Evolutionary conservation across 2,888 invertebrate genomes (phyloP).

Genomic region (Sinotaia quadrata): DNA sequence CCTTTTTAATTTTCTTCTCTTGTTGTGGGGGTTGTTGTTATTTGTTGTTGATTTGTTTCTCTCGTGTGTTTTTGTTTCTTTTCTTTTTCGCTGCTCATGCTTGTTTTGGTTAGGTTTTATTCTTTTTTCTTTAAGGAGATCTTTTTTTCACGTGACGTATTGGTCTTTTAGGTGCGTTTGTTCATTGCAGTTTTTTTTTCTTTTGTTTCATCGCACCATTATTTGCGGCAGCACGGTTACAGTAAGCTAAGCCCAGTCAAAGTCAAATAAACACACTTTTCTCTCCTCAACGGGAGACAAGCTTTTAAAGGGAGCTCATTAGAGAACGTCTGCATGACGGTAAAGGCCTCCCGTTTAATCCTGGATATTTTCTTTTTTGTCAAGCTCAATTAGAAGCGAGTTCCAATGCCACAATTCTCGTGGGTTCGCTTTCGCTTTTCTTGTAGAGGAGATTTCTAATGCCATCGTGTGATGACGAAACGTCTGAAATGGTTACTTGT

Average conservation of each 20-base stretch:
- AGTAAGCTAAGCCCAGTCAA: conserved; percentile 9
- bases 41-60: too few relatives aligned
- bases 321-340: conserved; percentile 3
- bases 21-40: too few relatives aligned
- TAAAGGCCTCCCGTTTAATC: conserved; percentile 9
- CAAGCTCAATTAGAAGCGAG: not conserved
- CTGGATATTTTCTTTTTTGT: not conserved
- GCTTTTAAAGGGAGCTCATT: conserved; percentile 22
- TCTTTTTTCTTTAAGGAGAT: too few relatives aligned
- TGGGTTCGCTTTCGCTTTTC: too few relatives aligned
- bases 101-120: not conserved
- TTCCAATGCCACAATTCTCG: not conserved
- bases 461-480: too few relatives aligned
- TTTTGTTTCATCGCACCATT: not conserved
- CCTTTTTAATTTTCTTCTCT: too few relatives aligned
- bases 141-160: too few relatives aligned
- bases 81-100: too few relatives aligned
- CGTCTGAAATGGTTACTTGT: too few relatives aligned
- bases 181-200: too few relatives aligned
- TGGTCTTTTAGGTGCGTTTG: not conserved
- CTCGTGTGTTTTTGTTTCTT: too few relatives aligned
- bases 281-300: not conserved
- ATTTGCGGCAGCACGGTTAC: conserved; percentile 3
- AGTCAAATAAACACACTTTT: not conserved
- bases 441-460: too few relatives aligned